Evolutionary conservation across 2,888 invertebrate genomes (phyloP).

Genomic region (Metacarcinus magister): DNA sequence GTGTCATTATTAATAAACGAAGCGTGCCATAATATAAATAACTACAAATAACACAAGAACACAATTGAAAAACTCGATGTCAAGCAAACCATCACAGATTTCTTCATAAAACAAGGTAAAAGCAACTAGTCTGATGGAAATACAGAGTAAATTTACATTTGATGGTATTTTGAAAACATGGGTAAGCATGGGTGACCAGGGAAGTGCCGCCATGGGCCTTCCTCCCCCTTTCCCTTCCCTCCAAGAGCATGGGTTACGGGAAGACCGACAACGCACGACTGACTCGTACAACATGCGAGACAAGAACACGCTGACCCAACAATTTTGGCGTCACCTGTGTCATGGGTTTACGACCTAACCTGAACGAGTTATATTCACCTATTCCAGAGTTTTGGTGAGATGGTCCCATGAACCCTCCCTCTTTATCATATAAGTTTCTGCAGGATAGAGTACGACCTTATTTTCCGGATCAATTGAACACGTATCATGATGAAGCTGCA

Average conservation of each 20-base stretch:
- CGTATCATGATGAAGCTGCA: not conserved
- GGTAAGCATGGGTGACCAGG: not conserved
- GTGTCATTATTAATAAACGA: not conserved
- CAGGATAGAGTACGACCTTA: not conserved
- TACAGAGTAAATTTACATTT: not conserved
- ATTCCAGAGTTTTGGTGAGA: not conserved
- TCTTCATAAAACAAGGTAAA: not conserved
- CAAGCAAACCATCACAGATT: not conserved
- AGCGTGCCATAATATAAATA: too few relatives aligned
- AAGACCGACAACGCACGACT: not conserved
- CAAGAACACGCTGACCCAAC: not conserved
- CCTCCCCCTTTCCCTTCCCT: not conserved
- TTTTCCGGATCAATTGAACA: not conserved
- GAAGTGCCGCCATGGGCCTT: not conserved
- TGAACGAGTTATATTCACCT: not conserved
- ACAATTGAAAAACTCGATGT: too few relatives aligned
- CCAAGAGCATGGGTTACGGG: not conserved
- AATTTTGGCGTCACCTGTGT: not conserved
- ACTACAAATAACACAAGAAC: too few relatives aligned
- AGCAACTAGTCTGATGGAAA: not conserved
- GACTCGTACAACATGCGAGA: not conserved
- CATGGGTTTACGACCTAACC: not conserved
- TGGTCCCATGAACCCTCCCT: not conserved
- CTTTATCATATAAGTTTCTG: not conserved
- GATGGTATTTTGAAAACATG: not conserved